Evolutionary conservation across 1,140 invertebrate genomes (phyloP).

Genomic region (Rhyacophila brunnea): DNA sequence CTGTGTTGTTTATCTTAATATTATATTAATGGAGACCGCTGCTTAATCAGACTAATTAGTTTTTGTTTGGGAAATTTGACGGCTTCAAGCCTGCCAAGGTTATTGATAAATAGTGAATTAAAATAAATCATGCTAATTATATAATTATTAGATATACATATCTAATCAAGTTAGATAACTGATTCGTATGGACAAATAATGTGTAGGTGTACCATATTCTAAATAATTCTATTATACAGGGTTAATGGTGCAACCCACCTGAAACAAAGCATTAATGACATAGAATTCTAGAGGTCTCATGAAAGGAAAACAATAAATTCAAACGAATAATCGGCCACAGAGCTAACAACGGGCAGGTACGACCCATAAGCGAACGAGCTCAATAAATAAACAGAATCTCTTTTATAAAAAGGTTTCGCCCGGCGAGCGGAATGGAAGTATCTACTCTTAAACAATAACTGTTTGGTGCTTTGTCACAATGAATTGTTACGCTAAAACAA

Average conservation of each 20-base stretch:
- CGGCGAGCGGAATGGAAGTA: constrained; percentile 12
- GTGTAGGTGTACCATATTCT: too few relatives aligned
- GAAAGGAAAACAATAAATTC: constrained; percentile 33
- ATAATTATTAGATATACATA: too few relatives aligned
- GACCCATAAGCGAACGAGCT: constrained; percentile 19
- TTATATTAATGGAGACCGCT: too few relatives aligned
- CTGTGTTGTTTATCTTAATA: too few relatives aligned
- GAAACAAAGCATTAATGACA: constrained; percentile 17
- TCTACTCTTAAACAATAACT: constrained; percentile 29
- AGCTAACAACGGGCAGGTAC: constrained; percentile 1
- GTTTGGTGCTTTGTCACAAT: constrained; percentile 30
- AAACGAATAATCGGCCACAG: constrained; percentile 10
- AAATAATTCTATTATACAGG: too few relatives aligned
- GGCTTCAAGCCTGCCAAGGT: too few relatives aligned
- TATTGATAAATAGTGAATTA: too few relatives aligned
- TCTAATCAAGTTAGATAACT: too few relatives aligned
- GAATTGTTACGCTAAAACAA: constrained; percentile 34
- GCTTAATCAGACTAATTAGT: too few relatives aligned
- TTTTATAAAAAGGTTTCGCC: constrained; percentile 27
- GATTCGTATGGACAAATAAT: too few relatives aligned
- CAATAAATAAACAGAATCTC: constrained; percentile 22
- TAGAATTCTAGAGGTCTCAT: constrained; percentile 3
- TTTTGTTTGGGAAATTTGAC: too few relatives aligned
- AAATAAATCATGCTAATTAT: too few relatives aligned
- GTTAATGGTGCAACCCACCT: not conserved